A percentile compares a stretch with the other conserved stretches of the same genome.
Evolutionary conservation across 2,113 vertebrate genomes (phyloP).

Genomic region (Catharus minimus): DNA sequence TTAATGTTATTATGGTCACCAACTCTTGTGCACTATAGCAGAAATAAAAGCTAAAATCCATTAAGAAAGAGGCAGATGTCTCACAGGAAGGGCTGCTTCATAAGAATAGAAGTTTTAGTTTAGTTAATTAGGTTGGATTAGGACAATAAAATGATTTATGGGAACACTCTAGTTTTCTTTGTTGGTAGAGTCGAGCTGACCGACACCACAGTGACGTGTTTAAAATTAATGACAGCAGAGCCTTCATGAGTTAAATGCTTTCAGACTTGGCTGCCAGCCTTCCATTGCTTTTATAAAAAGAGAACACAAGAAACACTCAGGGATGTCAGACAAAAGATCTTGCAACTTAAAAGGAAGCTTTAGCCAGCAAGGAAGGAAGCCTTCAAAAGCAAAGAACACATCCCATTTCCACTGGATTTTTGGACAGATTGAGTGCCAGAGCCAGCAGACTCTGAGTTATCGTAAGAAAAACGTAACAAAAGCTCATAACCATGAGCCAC

Average conservation of each 20-base stretch:
- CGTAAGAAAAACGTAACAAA: not conserved
- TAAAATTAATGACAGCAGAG: conserved; percentile 51
- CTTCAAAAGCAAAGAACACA: not conserved
- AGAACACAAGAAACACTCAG: conserved; percentile 52
- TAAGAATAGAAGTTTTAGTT: conserved; percentile 16
- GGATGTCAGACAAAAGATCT: conserved; percentile 23
- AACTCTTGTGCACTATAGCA: not conserved
- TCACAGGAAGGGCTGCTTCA: conserved; percentile 32
- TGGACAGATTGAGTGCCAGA: not conserved
- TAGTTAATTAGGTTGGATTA: conserved; percentile 55
- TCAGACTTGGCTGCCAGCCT: conserved; percentile 39
- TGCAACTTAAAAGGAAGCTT: conserved; percentile 43
- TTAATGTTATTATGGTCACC: not conserved
- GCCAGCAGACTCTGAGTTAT: not conserved
- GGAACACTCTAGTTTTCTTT: conserved; percentile 49
- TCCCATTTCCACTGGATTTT: not conserved
- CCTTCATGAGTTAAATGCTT: conserved; percentile 56
- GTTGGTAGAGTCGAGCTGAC: conserved; percentile 45
- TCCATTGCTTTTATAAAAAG: not conserved
- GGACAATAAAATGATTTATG: conserved; percentile 63
- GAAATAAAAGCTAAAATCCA: conserved; percentile 20
- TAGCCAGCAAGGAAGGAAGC: conserved; percentile 7
- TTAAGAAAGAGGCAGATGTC: conserved; percentile 52
- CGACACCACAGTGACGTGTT: conserved; percentile 14
- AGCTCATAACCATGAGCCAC: not conserved